Percentiles rank a stretch among this genome's conserved stretches.
phyloP scores from a whole-genome alignment of 1,140 invertebrate genomes.

The Octopus sinensis region DNA sequence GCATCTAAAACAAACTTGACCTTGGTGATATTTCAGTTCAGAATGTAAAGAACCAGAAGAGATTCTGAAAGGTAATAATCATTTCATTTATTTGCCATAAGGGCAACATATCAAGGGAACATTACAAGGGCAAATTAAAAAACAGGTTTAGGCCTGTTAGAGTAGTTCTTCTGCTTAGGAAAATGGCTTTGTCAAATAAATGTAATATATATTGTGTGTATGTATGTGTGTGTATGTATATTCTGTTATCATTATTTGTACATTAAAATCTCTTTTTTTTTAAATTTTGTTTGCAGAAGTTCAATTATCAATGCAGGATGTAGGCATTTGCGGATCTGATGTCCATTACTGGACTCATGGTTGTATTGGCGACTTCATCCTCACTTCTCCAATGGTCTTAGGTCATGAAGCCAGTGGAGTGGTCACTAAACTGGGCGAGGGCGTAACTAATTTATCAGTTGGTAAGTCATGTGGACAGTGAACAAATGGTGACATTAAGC shows the following conservation, averaged over 20 bases:
- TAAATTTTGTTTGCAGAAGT: constrained; percentile 69
- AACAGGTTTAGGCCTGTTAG: too few species aligned
- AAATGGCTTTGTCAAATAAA: too few species aligned
- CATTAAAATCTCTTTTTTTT: constrained; percentile 1
- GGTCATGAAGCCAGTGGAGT: constrained; percentile 55
- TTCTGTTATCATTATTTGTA: constrained; percentile 15
- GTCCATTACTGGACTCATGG: constrained; percentile 86
- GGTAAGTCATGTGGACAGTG: constrained; percentile 33
- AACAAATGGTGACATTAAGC: too few species aligned
- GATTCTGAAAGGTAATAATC: too few species aligned
- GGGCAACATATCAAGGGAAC: too few species aligned
- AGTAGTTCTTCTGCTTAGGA: too few species aligned
- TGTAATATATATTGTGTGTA: not conserved
- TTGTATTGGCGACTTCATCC: constrained; percentile 63
- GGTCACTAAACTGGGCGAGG: constrained; percentile 57
- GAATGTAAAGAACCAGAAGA: too few species aligned
- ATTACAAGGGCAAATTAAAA: too few species aligned
- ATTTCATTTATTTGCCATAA: too few species aligned
- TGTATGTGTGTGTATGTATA: constrained; percentile 18
- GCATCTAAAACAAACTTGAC: too few species aligned
- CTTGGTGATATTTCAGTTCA: too few species aligned
- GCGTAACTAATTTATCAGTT: constrained; percentile 50
- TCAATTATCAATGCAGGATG: constrained; percentile 79
- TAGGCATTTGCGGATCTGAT: constrained; percentile 95
- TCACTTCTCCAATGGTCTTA: constrained; percentile 51